Conservation (phyloP, 2,797 vertebrate species). For the Coregonus suidteri region DNA sequence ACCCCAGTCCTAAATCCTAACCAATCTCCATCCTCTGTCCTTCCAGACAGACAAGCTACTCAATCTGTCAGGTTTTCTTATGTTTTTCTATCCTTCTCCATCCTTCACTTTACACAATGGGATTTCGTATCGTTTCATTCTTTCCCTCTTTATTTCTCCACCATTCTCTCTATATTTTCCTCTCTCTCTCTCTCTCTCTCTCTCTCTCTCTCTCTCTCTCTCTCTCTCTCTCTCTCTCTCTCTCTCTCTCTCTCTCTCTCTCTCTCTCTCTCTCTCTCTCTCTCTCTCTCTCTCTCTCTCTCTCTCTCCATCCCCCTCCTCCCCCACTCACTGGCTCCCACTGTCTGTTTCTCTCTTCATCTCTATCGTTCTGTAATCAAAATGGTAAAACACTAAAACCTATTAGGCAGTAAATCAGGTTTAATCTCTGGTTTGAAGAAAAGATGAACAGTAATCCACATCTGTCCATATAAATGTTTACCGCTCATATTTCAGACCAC, state of each 20-base stretch:
- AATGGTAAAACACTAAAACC: constrained; percentile 69
- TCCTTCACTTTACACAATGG: constrained; percentile 7
- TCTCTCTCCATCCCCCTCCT: constrained; percentile 15
- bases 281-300: constrained; percentile 20
- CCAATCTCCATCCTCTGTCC: constrained; percentile 49
- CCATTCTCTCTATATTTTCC: too few species aligned
- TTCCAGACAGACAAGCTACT: constrained; percentile 68
- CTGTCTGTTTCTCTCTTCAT: constrained; percentile 4
- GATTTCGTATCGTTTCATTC: too few species aligned
- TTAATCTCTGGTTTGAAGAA: constrained; percentile 79
- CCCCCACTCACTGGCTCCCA: background rate
- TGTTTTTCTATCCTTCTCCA: constrained; percentile 49
- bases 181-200: too few species aligned
- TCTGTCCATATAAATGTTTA: constrained; percentile 82
- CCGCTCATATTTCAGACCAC: constrained; percentile 73
- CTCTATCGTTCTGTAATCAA: constrained; percentile 66
- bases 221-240: too few species aligned
- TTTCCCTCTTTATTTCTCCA: too few species aligned
- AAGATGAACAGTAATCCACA: constrained; percentile 84
- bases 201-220: too few species aligned
- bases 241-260: too few species aligned
- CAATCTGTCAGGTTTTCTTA: background rate
- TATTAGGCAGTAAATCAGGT: constrained; percentile 76
- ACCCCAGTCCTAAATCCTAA: constrained; percentile 62
- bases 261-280: too few species aligned